Evolutionary conservation across 2,888 invertebrate species (phyloP), one percentile per base, ranked within the genome.

Genomic region (Prionchulus punctatus): DNA sequence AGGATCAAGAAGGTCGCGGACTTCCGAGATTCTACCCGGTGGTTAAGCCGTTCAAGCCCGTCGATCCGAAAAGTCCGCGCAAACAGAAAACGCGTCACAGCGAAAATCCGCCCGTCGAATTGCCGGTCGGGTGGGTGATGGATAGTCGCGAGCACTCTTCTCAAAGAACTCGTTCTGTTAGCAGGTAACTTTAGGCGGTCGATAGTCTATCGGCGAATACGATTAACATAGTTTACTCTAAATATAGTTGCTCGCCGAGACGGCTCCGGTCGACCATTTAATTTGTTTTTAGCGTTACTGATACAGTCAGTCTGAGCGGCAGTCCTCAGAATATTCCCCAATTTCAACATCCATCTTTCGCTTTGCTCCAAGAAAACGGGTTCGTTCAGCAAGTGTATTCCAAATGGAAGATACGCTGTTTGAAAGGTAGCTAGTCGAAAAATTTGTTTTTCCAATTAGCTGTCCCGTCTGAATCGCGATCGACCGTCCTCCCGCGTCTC

Each of bases 351-450:
- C 94, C 94, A 36, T 90, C 90, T 67, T 91, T 94, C 74, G 82
- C 88, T 7, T 77, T 98, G 63, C 81, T 98, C 47, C 82, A 89
- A 62, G 91, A 94, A 73, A 92, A 94, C 74, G 89, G 90, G 71
- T 98, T 96, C 77, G 91, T 92, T 3, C 96, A 94, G 75, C 89
- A 89, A 72, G 90, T 86, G 1, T 98, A 98, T 76, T 86, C 89
- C 75, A 92, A 91, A 72, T 98, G 92, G 76, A 83, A 88, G 72
- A 85, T 85, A 62, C 80, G 90, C 64, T 96, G 96, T 74, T 79
- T 91, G 43, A 89, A 87, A 80, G 86, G 86, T 85, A 67, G 63
- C 65, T 61, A 55, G 36, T 36, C 12, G 36, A n/a, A n/a, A n/a
- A n/a, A n/a, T n/a, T n/a, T n/a, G n/a, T n/a, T n/a, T n/a, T n/a